A percentile compares a stretch with the other conserved stretches of the same genome.
phyloP scores from a whole-genome alignment of 2,888 invertebrate genomes.

The Venustoraphidia nigricollis region DNA sequence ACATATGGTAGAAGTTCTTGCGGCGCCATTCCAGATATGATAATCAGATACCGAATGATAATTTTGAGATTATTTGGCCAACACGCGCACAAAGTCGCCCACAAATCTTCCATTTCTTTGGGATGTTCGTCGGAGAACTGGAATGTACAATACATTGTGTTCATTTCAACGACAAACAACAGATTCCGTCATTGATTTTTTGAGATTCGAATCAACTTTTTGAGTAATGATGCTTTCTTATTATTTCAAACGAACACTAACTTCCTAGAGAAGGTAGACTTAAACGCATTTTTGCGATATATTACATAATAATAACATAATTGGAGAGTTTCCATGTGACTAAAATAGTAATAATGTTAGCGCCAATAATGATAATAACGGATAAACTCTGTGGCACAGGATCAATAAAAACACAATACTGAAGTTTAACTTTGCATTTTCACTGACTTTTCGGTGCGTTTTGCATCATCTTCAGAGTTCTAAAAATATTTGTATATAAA shows the following conservation, averaged over 20 bases:
- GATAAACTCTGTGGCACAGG: too few species aligned
- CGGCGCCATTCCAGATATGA: constrained; percentile 95
- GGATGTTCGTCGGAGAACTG: constrained; percentile 93
- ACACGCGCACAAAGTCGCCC: constrained; percentile 89
- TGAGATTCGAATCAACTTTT: not conserved
- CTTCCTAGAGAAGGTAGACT: too few species aligned
- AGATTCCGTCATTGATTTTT: not conserved
- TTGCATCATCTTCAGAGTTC: too few species aligned
- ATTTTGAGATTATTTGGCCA: constrained; percentile 97
- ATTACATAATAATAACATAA: too few species aligned
- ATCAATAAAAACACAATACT: too few species aligned
- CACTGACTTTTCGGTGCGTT: too few species aligned
- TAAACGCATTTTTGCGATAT: too few species aligned
- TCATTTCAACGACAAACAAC: constrained; percentile 1
- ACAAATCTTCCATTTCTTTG: constrained; percentile 87
- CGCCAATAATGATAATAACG: too few species aligned
- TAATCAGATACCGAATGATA: constrained; percentile 88
- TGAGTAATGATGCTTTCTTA: not conserved
- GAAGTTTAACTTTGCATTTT: too few species aligned
- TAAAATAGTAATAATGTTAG: too few species aligned
- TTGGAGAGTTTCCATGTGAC: too few species aligned
- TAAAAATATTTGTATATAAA: too few species aligned
- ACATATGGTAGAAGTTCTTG: constrained; percentile 83
- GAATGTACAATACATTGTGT: constrained; percentile 8
- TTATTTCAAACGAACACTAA: not conserved